phyloP scores from a whole-genome alignment of 2,113 vertebrate species.

The Bufo gargarizans region DNA sequence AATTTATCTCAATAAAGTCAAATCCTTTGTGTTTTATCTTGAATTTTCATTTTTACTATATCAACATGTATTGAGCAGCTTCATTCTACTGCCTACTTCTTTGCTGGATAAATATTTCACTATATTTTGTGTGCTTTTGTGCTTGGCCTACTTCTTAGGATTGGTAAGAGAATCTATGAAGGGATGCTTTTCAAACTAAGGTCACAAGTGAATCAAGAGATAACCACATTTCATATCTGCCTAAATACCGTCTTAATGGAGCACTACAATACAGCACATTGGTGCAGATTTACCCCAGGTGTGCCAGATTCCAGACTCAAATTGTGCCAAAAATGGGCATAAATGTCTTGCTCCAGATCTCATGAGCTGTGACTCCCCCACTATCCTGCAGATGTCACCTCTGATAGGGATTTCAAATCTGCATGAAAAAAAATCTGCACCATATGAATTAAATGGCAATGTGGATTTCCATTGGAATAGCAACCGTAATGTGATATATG shows the following conservation, averaged over 20 bases:
- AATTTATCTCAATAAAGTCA: conserved; percentile 36
- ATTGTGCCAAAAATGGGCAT: too few species aligned
- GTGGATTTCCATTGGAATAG: background rate
- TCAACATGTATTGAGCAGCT: conserved; percentile 10
- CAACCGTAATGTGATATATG: background rate
- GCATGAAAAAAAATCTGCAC: too few species aligned
- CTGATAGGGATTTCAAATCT: too few species aligned
- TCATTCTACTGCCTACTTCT: background rate
- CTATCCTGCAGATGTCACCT: too few species aligned
- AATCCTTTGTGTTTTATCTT: conserved; percentile 31
- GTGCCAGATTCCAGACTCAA: too few species aligned
- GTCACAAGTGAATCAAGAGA: background rate
- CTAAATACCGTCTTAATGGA: background rate
- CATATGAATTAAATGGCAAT: too few species aligned
- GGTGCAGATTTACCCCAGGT: too few species aligned
- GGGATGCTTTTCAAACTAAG: background rate
- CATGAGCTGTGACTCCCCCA: too few species aligned
- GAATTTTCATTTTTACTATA: conserved; percentile 30
- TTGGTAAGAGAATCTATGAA: background rate
- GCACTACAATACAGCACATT: background rate
- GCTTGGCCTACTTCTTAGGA: background rate
- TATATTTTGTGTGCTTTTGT: background rate
- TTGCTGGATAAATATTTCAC: conserved; percentile 12
- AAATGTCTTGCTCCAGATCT: too few species aligned
- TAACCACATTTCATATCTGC: background rate